phyloP scores from a whole-genome alignment of 1,140 invertebrate species.

The Whitmania pigra region DNA sequence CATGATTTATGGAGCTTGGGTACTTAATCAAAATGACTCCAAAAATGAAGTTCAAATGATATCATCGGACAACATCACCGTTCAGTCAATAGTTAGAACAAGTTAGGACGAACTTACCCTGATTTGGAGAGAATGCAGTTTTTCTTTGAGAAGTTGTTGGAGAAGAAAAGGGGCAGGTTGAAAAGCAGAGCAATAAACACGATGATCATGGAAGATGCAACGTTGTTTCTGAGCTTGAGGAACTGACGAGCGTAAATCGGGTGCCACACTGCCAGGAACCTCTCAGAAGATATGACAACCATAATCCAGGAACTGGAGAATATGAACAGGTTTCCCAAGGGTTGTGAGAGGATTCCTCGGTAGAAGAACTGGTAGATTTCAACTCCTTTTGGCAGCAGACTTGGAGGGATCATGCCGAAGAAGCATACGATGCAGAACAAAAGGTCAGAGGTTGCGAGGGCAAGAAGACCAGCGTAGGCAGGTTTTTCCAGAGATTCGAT shows the following conservation, averaged over 20 bases:
- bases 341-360: not conserved
- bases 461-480: conserved; percentile 18
- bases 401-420: not conserved
- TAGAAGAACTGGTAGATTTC: not conserved
- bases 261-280: conserved; percentile 24
- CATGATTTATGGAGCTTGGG: no score
- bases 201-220: not conserved
- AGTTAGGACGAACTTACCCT: not conserved
- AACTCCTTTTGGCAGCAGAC: not conserved
- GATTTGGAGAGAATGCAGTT: conserved; percentile 12
- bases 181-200: conserved; percentile 7
- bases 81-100: no score
- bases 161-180: not conserved
- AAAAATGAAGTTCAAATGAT: no score
- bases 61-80: no score
- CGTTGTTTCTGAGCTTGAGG: conserved; percentile 8
- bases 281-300: conserved; percentile 16
- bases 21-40: no score
- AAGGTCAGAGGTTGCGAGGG: conserved; percentile 20
- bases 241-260: conserved; percentile 20
- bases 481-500: conserved; percentile 15
- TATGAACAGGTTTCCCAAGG: conserved; percentile 20
- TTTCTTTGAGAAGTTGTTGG: conserved; percentile 14
- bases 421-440: conserved; percentile 18
- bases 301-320: conserved; percentile 25